Evolutionary conservation across 2,797 vertebrate species (phyloP).

Genomic region (Falco concolor): DNA sequence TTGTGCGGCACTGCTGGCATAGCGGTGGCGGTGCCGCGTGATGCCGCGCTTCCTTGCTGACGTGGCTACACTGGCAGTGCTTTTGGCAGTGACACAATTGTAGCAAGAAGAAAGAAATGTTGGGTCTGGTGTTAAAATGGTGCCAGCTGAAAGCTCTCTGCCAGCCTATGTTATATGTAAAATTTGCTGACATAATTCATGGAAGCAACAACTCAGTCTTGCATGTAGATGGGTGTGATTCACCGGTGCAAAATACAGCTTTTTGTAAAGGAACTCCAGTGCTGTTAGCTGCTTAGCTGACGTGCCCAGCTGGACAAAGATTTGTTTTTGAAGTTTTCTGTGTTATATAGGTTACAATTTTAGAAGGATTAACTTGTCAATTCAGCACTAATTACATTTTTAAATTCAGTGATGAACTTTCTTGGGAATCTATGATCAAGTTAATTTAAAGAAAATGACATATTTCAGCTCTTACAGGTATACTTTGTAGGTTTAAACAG

Average conservation of each 20-base stretch:
- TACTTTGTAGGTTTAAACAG: not conserved
- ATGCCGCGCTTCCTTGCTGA: rapidly evolving
- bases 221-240: not conserved
- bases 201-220: not conserved
- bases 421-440: not conserved
- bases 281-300: not conserved
- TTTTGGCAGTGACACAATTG: not conserved
- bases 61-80: rapidly evolving
- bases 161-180: not conserved
- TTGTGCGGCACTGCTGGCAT: rapidly evolving
- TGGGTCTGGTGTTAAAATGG: not conserved
- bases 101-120: not conserved
- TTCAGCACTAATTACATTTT: not conserved
- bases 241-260: not conserved
- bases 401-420: not conserved
- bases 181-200: not conserved
- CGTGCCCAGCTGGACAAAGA: not conserved
- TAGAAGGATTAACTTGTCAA: not conserved
- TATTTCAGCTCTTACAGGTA: not conserved
- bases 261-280: not conserved
- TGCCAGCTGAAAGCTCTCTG: not conserved
- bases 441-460: not conserved
- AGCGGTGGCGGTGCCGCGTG: not conserved
- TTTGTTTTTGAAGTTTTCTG: not conserved
- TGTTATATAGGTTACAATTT: not conserved